Percentiles rank a stretch among this genome's conserved stretches.
These are phyloP conservation scores for Eumaeus atala DNA, from an alignment of 1,140 invertebrate species.

Conservation along the genomic window DNA sequence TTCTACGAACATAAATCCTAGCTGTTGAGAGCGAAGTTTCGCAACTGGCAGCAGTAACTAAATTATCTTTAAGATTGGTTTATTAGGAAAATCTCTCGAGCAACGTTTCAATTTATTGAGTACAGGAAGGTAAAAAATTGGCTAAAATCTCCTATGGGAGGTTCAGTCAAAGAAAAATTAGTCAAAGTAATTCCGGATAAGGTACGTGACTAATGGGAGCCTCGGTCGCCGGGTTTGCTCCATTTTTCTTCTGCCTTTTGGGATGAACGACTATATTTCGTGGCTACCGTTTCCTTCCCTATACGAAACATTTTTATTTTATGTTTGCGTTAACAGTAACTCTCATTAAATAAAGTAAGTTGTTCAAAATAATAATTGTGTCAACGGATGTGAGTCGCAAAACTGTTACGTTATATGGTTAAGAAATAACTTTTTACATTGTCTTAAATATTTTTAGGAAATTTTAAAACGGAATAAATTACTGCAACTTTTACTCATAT, in stretches of 20 bases:
- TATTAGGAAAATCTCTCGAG: conserved; percentile 2
- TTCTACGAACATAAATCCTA: too few relatives aligned
- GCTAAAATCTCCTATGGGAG: conserved; percentile 9
- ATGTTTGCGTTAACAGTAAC: too few relatives aligned
- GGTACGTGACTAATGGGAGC: conserved; percentile 3
- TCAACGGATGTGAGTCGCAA: too few relatives aligned
- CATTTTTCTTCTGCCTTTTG: conserved; percentile 7
- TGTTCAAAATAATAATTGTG: too few relatives aligned
- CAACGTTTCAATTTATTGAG: conserved; percentile 3
- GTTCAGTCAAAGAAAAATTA: conserved; percentile 10
- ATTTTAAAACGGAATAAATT: too few relatives aligned
- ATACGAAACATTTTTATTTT: not conserved
- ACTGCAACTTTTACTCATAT: too few relatives aligned
- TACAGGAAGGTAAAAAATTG: conserved; percentile 9
- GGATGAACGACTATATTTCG: conserved; percentile 5
- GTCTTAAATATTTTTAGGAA: too few relatives aligned
- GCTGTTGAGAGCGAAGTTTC: not conserved
- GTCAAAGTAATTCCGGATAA: conserved; percentile 5
- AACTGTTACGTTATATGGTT: too few relatives aligned
- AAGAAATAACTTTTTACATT: too few relatives aligned
- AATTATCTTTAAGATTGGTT: conserved; percentile 6
- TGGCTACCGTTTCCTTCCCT: conserved; percentile 1
- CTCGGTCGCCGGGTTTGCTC: conserved; percentile 1
- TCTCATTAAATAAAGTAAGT: too few relatives aligned
- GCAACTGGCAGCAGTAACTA: not conserved